These are phyloP conservation scores for Tanaodytes sp. DNA, from an alignment of 2,888 invertebrate genomes.

Conservation along the genomic window DNA sequence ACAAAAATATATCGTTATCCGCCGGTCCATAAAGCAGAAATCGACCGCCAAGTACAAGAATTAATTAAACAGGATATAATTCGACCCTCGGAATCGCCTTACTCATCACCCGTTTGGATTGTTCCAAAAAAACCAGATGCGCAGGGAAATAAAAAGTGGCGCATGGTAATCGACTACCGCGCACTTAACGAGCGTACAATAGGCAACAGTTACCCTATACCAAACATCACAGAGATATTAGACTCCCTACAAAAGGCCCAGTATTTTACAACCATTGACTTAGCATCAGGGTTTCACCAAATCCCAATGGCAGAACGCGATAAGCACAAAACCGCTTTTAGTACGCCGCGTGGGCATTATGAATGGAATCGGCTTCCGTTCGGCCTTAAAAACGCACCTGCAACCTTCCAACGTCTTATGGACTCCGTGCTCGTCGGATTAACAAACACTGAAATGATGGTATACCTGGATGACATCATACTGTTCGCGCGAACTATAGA, in stretches of 20 bases:
- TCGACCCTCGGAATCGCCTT: too few relatives aligned
- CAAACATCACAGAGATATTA: too few relatives aligned
- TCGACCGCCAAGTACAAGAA: conserved; percentile 24
- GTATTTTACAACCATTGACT: too few relatives aligned
- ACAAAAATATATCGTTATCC: conserved; percentile 47
- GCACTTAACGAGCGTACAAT: background rate
- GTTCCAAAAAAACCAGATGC: too few relatives aligned
- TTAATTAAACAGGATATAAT: too few relatives aligned
- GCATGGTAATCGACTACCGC: background rate
- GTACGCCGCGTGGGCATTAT: background rate
- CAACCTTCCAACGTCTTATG: background rate
- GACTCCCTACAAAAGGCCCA: conserved; percentile 35
- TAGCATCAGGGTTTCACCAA: too few relatives aligned
- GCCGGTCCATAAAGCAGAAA: conserved; percentile 38
- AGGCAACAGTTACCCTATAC: background rate
- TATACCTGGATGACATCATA: conserved; percentile 9
- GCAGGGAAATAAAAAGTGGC: too few relatives aligned
- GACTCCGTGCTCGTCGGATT: too few relatives aligned
- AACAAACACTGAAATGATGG: background rate
- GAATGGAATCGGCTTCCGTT: background rate
- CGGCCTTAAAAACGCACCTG: too few relatives aligned
- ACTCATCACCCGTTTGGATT: too few relatives aligned
- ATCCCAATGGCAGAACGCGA: background rate
- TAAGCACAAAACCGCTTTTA: conserved; percentile 14
- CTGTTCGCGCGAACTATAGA: background rate